phyloP scores from a whole-genome alignment of 2,888 invertebrate species.

The Phalera bucephala region DNA sequence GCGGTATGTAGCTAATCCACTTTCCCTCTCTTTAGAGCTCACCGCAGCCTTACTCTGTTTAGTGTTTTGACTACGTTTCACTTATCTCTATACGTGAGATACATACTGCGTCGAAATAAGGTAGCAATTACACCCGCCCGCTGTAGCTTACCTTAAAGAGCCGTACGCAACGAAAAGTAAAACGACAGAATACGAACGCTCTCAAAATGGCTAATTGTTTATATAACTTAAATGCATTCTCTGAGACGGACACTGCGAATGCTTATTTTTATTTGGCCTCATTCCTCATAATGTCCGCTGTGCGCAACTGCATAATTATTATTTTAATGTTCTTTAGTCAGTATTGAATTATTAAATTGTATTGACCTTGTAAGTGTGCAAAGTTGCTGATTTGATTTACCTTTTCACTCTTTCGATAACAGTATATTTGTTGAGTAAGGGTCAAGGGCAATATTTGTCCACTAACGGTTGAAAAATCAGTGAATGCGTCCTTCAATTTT shows the following conservation, averaged over 20 bases:
- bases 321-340: too few relatives aligned
- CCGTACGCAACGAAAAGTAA: too few relatives aligned
- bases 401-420: too few relatives aligned
- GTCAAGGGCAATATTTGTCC: too few relatives aligned
- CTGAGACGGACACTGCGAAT: constrained; percentile 15
- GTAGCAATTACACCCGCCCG: constrained; percentile 16
- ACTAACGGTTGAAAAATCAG: too few relatives aligned
- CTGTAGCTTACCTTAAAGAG: constrained; percentile 21
- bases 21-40: constrained; percentile 57
- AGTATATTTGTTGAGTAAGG: too few relatives aligned
- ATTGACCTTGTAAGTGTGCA: too few relatives aligned
- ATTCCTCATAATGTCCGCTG: too few relatives aligned
- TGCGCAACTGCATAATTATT: too few relatives aligned
- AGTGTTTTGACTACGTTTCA: constrained; percentile 32
- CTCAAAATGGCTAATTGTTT: constrained; percentile 38
- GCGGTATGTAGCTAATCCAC: constrained; percentile 49
- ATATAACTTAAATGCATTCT: constrained; percentile 31
- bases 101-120: constrained; percentile 20
- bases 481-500: too few relatives aligned
- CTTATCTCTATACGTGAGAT: constrained; percentile 23
- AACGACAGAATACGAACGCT: constrained; percentile 18
- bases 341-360: too few relatives aligned
- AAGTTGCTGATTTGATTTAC: too few relatives aligned
- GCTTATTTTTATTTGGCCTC: constrained; percentile 24
- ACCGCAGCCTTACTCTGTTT: constrained; percentile 42